Evolutionary conservation across 1,140 invertebrate species (phyloP), one percentile per base, ranked within the genome.

Genomic region (Hycleus phaleratus): DNA sequence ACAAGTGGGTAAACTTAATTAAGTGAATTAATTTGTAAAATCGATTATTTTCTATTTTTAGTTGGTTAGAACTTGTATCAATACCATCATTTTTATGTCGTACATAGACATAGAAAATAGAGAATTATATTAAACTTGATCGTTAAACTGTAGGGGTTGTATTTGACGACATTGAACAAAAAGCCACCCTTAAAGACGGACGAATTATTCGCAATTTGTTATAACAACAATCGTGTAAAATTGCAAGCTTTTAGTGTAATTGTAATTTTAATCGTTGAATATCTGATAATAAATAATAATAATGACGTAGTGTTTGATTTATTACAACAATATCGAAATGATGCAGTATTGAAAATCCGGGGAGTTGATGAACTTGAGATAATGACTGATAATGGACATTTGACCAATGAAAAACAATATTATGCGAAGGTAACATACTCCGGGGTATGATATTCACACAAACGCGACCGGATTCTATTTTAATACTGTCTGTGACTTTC

Each of bases 311-410:
- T 18, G 18, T 18, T 18, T 18, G 18, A 18, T 18, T 18, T 18
- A 18, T 18, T 18, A 18, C 32, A 32, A 32, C 32, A 7, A 32
- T 32, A 32, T 38, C 7, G 51, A 11, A 40, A 12, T 11, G 46
- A 38, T 51, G 49, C 26, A 46, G 42, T 42, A 56, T 48, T 59
- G 46, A 42, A 32, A 32, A 32, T 32, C 32, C 32, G 32, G 55
- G 56, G 64, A 64, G 57, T 65, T 61, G 61, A 57, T 63, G 66
- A 69, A 64, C 68, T 71, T 71, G 66, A 71, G 66, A 69, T 68
- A 64, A 64, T 62, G 56, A 60, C 51, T 67, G 65, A 70, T 64
- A 68, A 65, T 69, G 61, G 53, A 61, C 47, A 61, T 61, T 59
- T 62, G 58, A 61, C 62, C 64, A 68, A 66, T 66, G 61, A 56